Evolutionary conservation across 2,797 vertebrate species (phyloP), one percentile per base, ranked within the genome.

Genomic region (Nyctalus aviator): DNA sequence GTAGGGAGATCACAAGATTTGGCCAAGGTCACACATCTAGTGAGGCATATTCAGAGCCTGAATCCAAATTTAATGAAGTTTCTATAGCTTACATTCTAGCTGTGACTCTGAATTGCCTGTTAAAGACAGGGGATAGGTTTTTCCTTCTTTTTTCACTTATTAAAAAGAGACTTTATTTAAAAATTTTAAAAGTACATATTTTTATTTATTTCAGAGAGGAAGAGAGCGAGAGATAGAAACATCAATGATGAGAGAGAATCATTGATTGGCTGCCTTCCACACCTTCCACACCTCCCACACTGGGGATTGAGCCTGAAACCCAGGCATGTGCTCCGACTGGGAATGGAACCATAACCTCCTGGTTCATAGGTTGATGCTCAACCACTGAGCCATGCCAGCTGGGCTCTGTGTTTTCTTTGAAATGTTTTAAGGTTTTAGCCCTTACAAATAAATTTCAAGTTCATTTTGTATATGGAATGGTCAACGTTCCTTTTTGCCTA

Each of bases 131-230:
- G 8, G 25, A 55, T 27, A 10, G 3, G 1, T 25, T 89, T 78
- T 90, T 20, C 12, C 20, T 50, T 59, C 14, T 77, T 73, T 30
- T 11, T 48, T 84, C 72, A 13, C 2, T 44, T 68, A 30, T 50
- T 50, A 17, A 21, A 30, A 15, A 84, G 84, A 93, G 15, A 12
- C 20, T 90, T 93, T 73, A 69, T 88, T 94, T 76, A 92, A 59
- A 62, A 59, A 0, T 13, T 30, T 62, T 13, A 6, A 62, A 59
- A 59, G 2, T 44, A 59, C 27, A 62, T 62, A 62, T 62, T 62
- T 30, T 62, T 62, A 62, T 62, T 62, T 27, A 62, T 62, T 62
- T 62, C 27, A 62, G 59, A 30, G 59, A 62, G 59, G 27, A 30
- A 62, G 59, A 7, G 12, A 59, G 21, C 8, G 2, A 27, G 57